These are phyloP conservation scores for Gymnorhina tibicen DNA, from an alignment of 2,113 vertebrate genomes.

Conservation along the genomic window DNA sequence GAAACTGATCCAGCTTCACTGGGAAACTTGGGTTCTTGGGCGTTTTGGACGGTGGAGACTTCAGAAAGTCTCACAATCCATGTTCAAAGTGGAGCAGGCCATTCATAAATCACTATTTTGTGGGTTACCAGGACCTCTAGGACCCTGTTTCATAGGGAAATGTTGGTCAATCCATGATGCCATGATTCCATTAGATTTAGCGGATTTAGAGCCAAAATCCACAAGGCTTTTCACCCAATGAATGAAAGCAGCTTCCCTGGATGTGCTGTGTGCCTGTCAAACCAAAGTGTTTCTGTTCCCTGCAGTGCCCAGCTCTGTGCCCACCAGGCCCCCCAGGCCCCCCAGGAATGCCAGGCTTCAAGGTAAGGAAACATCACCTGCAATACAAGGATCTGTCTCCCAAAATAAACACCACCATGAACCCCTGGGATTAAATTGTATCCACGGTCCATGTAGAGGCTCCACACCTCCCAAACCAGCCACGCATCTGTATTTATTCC, in stretches of 20 bases:
- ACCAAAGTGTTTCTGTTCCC: neutral
- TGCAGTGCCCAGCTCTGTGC: conserved; percentile 92
- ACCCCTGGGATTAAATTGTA: neutral
- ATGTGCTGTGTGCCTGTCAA: neutral
- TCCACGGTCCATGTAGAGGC: rapidly evolving
- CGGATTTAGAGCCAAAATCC: neutral
- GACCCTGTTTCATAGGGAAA: rapidly evolving
- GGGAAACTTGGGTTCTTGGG: neutral
- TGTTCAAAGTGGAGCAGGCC: neutral
- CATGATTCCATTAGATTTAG: neutral
- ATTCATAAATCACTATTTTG: neutral
- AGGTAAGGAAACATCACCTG: conserved; percentile 73
- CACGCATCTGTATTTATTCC: neutral
- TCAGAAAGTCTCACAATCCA: neutral
- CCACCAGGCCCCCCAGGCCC: conserved; percentile 88
- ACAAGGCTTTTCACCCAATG: neutral
- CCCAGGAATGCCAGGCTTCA: conserved; percentile 95
- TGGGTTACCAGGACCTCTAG: neutral
- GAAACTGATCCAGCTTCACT: neutral
- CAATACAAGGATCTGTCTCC: neutral
- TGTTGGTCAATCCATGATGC: too few relatives aligned
- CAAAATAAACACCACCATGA: rapidly evolving
- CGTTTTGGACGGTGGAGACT: neutral
- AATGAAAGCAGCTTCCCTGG: neutral
- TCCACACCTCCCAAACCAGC: neutral